Percentiles rank a stretch among this genome's conserved stretches.
Conservation (phyloP, 1,140 invertebrate genomes). For the Drosophila nigrodunni region DNA sequence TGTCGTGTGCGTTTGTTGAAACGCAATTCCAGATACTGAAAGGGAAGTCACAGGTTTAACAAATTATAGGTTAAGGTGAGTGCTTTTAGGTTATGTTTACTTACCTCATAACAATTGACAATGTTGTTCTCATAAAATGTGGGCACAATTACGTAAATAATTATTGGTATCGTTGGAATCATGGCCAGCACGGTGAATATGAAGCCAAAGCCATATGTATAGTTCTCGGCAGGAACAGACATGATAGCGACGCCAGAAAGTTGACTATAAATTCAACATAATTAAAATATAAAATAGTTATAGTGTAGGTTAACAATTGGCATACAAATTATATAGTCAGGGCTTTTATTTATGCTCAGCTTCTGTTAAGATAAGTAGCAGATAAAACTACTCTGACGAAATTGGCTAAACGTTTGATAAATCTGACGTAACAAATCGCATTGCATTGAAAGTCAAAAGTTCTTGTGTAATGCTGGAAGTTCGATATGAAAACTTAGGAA, state of each 20-base stretch:
- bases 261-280: conserved; percentile 86
- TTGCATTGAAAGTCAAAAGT: too few species aligned
- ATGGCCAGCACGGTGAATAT: conserved; percentile 87
- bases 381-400: conserved; percentile 12
- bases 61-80: neutral
- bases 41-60: neutral
- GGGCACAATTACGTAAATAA: conserved; percentile 90
- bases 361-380: conserved; percentile 31
- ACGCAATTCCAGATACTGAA: conserved; percentile 89
- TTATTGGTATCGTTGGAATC: conserved; percentile 88
- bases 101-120: conserved; percentile 93
- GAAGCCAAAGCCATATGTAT: conserved; percentile 90
- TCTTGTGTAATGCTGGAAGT: too few species aligned
- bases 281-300: neutral
- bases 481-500: too few species aligned
- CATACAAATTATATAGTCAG: neutral
- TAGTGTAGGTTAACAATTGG: conserved; percentile 1
- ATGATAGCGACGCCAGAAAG: conserved; percentile 92
- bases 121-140: conserved; percentile 92
- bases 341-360: neutral
- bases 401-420: conserved; percentile 2
- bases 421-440: too few species aligned
- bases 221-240: conserved; percentile 92
- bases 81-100: neutral
- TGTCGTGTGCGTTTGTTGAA: conserved; percentile 88